Percentiles rank a stretch among this genome's conserved stretches.
Conservation (phyloP, 2,888 invertebrate genomes). For the Scaptomyza caliginosa region DNA sequence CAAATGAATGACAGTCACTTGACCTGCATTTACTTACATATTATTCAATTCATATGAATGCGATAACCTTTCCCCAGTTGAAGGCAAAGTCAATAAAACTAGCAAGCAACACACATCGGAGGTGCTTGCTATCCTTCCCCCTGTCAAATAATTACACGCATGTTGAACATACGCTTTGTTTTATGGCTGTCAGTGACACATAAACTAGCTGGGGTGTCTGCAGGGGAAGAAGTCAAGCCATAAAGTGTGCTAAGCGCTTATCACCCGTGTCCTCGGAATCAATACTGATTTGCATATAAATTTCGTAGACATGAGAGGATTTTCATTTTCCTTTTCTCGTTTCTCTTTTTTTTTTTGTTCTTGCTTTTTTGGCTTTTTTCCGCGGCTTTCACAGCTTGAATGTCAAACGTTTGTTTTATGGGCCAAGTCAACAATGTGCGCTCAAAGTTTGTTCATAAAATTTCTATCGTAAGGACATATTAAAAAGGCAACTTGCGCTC, state of each 20-base stretch:
- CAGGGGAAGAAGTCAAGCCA: conserved; percentile 24
- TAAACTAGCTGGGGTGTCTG: conserved; percentile 27
- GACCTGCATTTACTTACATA: conserved; percentile 21
- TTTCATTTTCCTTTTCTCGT: conserved; percentile 10
- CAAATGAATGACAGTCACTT: conserved; percentile 8
- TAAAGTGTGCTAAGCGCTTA: conserved; percentile 70
- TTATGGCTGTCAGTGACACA: conserved; percentile 46
- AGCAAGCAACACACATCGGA: background rate
- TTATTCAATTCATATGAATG: conserved; percentile 25
- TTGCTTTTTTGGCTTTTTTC: background rate
- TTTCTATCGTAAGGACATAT: conserved; percentile 60
- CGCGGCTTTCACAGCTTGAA: conserved; percentile 44
- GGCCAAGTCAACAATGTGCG: conserved; percentile 49
- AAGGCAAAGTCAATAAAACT: conserved; percentile 26
- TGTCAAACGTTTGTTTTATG: conserved; percentile 73
- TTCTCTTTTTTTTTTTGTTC: background rate
- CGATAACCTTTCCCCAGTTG: conserved; percentile 19
- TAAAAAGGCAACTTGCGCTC: conserved; percentile 45
- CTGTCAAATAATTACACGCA: conserved; percentile 55
- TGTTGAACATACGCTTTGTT: conserved; percentile 55
- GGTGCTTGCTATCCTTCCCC: background rate
- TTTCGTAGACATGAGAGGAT: conserved; percentile 55
- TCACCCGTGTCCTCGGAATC: conserved; percentile 69
- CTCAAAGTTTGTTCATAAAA: conserved; percentile 70
- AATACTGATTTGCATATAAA: conserved; percentile 76